Conservation (phyloP, 2,113 vertebrate species). For the Trachemys scripta region DNA sequence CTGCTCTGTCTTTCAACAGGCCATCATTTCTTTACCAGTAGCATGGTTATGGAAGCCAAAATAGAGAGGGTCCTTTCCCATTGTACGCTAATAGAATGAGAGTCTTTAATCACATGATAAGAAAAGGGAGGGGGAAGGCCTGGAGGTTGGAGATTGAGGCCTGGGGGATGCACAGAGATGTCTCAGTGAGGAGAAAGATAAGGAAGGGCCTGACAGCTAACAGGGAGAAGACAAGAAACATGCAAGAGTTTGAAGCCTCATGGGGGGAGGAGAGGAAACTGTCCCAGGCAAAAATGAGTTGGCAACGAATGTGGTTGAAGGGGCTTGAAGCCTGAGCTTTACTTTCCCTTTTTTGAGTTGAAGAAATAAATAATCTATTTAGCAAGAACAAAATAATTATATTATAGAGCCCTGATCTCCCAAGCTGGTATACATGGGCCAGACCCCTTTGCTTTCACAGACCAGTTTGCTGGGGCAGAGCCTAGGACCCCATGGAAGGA, state of each 20-base stretch:
- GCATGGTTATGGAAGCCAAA: background rate
- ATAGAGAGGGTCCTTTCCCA: background rate
- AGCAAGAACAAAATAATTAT: background rate
- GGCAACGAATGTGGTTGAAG: background rate
- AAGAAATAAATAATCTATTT: background rate
- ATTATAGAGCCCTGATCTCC: too few species aligned
- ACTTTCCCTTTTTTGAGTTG: background rate
- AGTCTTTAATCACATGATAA: background rate
- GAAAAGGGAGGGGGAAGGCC: too few species aligned
- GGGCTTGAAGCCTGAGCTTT: background rate
- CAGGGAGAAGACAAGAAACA: background rate
- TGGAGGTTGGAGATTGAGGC: background rate
- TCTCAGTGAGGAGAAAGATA: conserved; percentile 36
- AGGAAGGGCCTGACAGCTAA: conserved; percentile 18
- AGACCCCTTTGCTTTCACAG: too few species aligned
- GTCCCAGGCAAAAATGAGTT: conserved; percentile 20
- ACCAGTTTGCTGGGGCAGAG: too few species aligned
- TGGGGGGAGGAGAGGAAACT: background rate
- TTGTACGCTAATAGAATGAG: background rate
- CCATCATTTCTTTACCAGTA: background rate
- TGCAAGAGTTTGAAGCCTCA: background rate
- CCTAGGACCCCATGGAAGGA: background rate
- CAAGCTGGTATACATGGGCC: too few species aligned
- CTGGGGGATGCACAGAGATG: conserved; percentile 10
- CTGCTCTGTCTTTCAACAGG: background rate